Evolutionary conservation across 2,797 vertebrate species (phyloP), one percentile per base, ranked within the genome.

Genomic region (Hephaestus fuliginosus): DNA sequence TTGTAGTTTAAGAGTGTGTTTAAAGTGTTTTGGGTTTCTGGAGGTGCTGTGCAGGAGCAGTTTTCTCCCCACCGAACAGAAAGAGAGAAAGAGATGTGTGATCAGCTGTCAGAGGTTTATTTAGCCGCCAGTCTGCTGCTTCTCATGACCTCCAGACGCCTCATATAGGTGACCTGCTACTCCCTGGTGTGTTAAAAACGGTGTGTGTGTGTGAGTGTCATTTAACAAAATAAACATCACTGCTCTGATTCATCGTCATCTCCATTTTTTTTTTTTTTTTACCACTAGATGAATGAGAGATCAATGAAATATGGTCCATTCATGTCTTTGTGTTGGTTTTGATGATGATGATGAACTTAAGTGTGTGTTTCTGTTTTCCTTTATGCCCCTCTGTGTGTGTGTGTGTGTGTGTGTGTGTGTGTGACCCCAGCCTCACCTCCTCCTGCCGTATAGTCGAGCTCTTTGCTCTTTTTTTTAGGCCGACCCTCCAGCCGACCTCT

Each of bases 51-150:
- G 20, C 7, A 43, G 53, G 22, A 78, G 39, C 22, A 9, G 33
- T 46, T 20, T 12, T 14, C 18, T 64, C 14, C 68, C 36, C 0
- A 74, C 81, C 57, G 44, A 43, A 33, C 39, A 5, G 30, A 49
- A 5, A 22, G 18, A 58, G 14, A 55, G 49, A 51, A 18, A 51
- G 49, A 22, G 4, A 60, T 51, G 69, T 65, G 70, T 18, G 70
- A 30, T 65, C 85, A 88, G 82, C 86, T 91, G 89, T 84, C 70
- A 0, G 55, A 46, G 80, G 76, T 87, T 87, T 83, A 86, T 86
- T 87, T 84, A 79, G 86, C 74, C 12, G 0, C 30, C 28, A 0
- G 30, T 77, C 56, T 33, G 20, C 79, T 57, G 74, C 71, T 84
- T 87, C 83, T 78, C 84, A 67, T 79, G 86, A 89, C 85, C 90